Evolutionary conservation across 1,140 invertebrate species (phyloP).

Genomic region (Eumeta japonica): DNA sequence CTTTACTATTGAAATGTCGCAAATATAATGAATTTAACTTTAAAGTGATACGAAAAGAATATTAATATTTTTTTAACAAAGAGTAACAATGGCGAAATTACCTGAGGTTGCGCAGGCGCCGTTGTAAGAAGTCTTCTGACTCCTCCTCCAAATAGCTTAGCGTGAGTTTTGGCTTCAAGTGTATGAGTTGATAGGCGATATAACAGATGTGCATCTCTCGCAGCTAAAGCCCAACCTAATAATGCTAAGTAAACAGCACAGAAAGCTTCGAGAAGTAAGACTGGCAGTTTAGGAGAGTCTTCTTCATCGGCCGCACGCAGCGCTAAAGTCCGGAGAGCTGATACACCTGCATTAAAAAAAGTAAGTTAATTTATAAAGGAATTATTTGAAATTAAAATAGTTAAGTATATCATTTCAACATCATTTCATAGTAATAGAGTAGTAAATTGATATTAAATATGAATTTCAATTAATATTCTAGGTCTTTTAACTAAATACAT

Average conservation of each 20-base stretch:
- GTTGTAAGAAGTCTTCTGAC: conserved; percentile 86
- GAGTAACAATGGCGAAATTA: conserved; percentile 7
- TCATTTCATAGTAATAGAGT: no score
- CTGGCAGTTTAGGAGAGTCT: conserved; percentile 88
- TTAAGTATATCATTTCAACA: no score
- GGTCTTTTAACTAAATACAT: no score
- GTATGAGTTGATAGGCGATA: conserved; percentile 85
- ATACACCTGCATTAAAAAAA: conserved; percentile 64
- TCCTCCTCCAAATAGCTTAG: conserved; percentile 90
- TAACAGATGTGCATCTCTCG: conserved; percentile 90
- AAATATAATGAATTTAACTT: no score
- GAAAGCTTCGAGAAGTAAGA: conserved; percentile 90
- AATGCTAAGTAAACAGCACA: conserved; percentile 90
- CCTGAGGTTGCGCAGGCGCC: conserved; percentile 53
- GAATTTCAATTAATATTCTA: no score
- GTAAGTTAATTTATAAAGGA: conserved; percentile 3
- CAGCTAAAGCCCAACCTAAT: conserved; percentile 88
- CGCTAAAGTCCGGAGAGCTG: conserved; percentile 84
- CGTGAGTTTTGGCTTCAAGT: conserved; percentile 81
- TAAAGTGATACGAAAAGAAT: no score
- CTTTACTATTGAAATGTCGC: no score
- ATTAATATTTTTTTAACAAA: no score
- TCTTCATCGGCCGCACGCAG: conserved; percentile 95
- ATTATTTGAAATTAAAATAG: neutral
- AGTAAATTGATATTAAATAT: no score